These are phyloP conservation scores for Xyrauchen texanus DNA, from an alignment of 2,113 vertebrate genomes.

Conservation along the genomic window DNA sequence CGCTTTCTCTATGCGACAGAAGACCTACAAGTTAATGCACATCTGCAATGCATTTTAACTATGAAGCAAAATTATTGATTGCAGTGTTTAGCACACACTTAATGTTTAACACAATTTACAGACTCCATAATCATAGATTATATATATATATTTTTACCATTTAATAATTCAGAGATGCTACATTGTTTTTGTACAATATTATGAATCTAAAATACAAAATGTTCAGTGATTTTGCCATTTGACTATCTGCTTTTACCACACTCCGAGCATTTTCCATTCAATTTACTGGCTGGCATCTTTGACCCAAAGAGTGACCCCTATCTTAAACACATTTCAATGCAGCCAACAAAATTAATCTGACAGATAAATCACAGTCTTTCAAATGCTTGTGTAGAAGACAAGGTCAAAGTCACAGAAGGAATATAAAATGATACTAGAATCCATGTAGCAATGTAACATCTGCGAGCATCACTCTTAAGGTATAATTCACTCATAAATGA, in stretches of 20 bases:
- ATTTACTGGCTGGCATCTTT: conserved; percentile 74
- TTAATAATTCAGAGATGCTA: too few relatives aligned
- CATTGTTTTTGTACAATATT: too few relatives aligned
- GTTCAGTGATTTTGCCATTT: conserved; percentile 15
- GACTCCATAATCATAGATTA: too few relatives aligned
- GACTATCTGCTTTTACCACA: conserved; percentile 39
- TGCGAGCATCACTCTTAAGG: too few relatives aligned
- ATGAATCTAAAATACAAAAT: background rate
- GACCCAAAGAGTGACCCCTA: conserved; percentile 66
- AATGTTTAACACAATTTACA: background rate
- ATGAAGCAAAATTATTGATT: conserved; percentile 28
- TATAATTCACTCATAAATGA: too few relatives aligned
- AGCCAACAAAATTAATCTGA: conserved; percentile 73
- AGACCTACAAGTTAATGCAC: background rate
- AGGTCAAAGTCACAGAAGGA: conserved; percentile 68
- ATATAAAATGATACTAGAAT: conserved; percentile 64
- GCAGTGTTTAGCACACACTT: conserved; percentile 19
- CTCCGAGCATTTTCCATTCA: conserved; percentile 50
- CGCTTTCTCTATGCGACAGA: background rate
- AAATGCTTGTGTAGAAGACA: conserved; percentile 61
- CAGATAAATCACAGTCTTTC: conserved; percentile 73
- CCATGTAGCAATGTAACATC: background rate
- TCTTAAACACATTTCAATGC: conserved; percentile 73
- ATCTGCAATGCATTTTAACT: conserved; percentile 24
- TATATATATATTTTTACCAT: too few relatives aligned